These are phyloP conservation scores for Eira barbara DNA, from an alignment of 2,113 vertebrate species.

Conservation along the genomic window DNA sequence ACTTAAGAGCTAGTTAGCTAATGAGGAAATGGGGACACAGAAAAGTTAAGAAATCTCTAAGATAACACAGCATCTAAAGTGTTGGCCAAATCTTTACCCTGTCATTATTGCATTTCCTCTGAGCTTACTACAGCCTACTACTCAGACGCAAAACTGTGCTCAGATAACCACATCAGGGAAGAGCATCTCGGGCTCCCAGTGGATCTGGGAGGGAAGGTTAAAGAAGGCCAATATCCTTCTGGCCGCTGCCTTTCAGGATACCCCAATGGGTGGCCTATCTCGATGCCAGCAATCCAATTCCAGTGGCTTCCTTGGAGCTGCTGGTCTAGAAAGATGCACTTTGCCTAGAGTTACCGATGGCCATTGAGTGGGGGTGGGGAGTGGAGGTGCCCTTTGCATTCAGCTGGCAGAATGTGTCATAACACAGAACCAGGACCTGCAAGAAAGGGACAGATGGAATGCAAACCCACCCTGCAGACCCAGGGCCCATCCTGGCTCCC, in stretches of 20 bases:
- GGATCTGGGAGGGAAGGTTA: no score
- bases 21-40: not conserved
- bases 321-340: not conserved
- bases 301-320: not conserved
- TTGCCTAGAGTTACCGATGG: not conserved
- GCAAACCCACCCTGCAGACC: not conserved
- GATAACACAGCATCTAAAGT: not conserved
- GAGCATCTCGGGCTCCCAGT: not conserved
- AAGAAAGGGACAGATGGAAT: not conserved
- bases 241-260: not conserved
- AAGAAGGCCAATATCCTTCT: not conserved
- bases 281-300: not conserved
- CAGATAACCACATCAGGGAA: not conserved
- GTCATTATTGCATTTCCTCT: not conserved
- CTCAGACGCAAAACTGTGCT: rapidly evolving
- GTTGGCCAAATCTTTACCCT: not conserved
- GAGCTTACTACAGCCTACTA: not conserved
- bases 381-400: not conserved
- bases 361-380: not conserved
- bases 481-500: not conserved
- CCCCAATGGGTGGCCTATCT: rapidly evolving
- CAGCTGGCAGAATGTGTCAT: not conserved
- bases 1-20: not conserved
- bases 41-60: not conserved
- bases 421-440: not conserved